These are phyloP conservation scores for Archocentrus centrarchus DNA, from an alignment of 2,113 vertebrate species.

Conservation along the genomic window DNA sequence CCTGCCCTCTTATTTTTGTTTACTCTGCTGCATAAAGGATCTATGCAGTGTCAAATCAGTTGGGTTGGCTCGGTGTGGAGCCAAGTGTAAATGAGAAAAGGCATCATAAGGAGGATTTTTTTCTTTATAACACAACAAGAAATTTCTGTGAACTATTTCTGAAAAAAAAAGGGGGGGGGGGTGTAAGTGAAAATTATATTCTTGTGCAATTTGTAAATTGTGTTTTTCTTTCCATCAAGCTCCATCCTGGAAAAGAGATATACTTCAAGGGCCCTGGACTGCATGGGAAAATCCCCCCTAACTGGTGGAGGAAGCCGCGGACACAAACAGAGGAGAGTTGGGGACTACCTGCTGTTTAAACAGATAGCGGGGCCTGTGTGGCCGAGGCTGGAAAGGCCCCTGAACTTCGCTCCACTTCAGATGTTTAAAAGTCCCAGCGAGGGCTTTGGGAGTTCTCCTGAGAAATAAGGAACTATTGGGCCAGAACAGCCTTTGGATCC, in stretches of 20 bases:
- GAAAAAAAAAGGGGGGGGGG: neutral
- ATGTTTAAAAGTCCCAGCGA: conserved; percentile 73
- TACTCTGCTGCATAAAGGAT: neutral
- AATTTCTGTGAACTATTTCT: neutral
- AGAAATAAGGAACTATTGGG: conserved; percentile 77
- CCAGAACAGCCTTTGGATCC: conserved; percentile 79
- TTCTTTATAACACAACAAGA: rapidly evolving
- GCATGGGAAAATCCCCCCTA: conserved; percentile 73
- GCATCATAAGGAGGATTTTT: neutral
- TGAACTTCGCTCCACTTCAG: conserved; percentile 72
- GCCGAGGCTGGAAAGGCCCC: conserved; percentile 48
- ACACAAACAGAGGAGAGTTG: conserved; percentile 70
- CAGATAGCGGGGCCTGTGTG: conserved; percentile 71
- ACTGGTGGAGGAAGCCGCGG: conserved; percentile 63
- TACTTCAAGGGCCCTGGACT: conserved; percentile 56
- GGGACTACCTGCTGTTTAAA: conserved; percentile 79
- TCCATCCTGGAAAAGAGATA: conserved; percentile 64
- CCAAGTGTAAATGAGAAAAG: neutral
- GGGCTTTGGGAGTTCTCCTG: conserved; percentile 57
- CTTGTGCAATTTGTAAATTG: conserved; percentile 32
- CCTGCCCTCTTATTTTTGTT: neutral
- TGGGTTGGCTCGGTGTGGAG: neutral
- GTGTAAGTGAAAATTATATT: conserved; percentile 18
- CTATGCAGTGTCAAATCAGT: neutral
- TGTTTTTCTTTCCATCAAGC: conserved; percentile 66